These are phyloP conservation scores for Cheirogaleus medius DNA, from an alignment of 2,113 vertebrate genomes.

Conservation along the genomic window DNA sequence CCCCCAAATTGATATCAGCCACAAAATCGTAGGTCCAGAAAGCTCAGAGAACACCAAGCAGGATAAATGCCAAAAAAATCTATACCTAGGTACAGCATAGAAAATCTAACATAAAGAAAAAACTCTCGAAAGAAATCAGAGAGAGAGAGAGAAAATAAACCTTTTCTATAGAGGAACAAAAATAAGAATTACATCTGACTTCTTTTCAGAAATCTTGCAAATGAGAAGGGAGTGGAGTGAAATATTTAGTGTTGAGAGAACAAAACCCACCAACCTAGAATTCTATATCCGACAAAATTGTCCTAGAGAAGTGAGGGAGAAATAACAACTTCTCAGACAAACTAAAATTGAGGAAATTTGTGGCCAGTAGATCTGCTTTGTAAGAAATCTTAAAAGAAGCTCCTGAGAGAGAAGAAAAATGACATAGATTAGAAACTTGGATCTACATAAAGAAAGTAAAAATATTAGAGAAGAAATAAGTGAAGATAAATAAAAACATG, in stretches of 20 bases:
- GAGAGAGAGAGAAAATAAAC: neutral
- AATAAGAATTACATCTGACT: neutral
- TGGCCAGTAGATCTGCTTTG: neutral
- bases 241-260: neutral
- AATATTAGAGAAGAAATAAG: neutral
- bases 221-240: neutral
- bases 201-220: neutral
- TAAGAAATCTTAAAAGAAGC: neutral
- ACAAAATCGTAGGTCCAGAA: neutral
- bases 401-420: neutral
- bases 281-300: neutral
- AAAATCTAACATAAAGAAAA: neutral
- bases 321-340: neutral
- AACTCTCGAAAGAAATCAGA: neutral
- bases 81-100: neutral
- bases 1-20: neutral
- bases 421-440: neutral
- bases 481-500: neutral
- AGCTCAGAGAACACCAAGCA: neutral
- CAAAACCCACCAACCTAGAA: neutral
- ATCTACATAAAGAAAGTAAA: neutral
- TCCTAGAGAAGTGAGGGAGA: neutral
- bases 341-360: neutral
- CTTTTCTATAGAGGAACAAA: neutral
- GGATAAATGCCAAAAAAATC: neutral